Evolutionary conservation across 2,113 vertebrate species (phyloP).

Genomic region (Chunga burmeisteri): DNA sequence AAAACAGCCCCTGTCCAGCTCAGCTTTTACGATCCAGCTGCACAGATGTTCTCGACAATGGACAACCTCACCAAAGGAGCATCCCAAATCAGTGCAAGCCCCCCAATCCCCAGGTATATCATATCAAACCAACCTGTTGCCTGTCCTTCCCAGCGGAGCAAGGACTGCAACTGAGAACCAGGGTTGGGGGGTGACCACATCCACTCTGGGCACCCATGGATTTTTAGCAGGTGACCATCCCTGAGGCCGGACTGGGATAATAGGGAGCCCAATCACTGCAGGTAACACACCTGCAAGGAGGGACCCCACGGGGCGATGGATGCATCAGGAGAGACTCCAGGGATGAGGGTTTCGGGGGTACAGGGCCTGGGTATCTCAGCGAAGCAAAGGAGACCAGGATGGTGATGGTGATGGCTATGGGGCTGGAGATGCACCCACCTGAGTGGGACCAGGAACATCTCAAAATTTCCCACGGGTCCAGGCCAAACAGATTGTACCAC

Average conservation of each 20-base stretch:
- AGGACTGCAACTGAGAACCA: not conserved
- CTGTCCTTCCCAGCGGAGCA: not conserved
- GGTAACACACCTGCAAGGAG: not conserved
- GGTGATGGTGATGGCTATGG: not conserved
- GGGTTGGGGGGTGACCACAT: not conserved
- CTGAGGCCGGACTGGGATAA: accelerated
- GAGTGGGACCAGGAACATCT: not conserved
- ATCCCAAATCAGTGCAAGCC: not conserved
- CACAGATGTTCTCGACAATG: not conserved
- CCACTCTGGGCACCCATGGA: accelerated
- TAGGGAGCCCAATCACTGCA: accelerated
- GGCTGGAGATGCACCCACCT: not conserved
- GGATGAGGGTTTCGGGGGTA: accelerated
- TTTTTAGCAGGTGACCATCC: not conserved
- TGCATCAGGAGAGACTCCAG: accelerated
- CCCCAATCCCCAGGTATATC: no score
- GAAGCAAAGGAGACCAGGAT: not conserved
- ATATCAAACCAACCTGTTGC: not conserved
- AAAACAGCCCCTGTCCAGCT: not conserved
- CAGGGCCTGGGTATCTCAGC: not conserved
- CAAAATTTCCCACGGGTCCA: not conserved
- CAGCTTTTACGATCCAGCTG: not conserved
- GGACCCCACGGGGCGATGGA: not conserved
- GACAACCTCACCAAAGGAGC: not conserved
- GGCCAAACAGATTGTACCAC: not conserved